phyloP scores from a whole-genome alignment of 2,113 vertebrate genomes.

The Campylomormyrus numenius region DNA sequence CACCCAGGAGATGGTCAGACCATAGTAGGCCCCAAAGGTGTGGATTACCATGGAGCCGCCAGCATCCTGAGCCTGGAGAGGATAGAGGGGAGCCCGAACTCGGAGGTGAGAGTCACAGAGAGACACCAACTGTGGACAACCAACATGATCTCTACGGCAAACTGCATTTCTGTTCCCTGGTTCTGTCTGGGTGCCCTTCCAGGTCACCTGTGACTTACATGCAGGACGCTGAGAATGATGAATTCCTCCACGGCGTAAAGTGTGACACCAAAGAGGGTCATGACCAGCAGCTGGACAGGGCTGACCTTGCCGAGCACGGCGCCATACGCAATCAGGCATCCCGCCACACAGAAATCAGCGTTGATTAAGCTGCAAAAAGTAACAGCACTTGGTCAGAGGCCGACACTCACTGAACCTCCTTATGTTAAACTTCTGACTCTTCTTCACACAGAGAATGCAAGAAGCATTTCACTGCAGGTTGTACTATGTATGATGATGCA shows the following conservation, averaged over 20 bases:
- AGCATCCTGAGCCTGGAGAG: slow-evolving; percentile 77
- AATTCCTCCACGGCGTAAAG: slow-evolving; percentile 84
- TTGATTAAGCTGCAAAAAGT: slow-evolving; percentile 75
- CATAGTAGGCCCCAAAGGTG: slow-evolving; percentile 89
- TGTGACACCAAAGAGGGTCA: slow-evolving; percentile 88
- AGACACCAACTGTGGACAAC: background rate
- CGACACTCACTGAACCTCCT: background rate
- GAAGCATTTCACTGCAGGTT: too few species aligned
- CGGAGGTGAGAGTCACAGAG: background rate
- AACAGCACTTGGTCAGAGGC: background rate
- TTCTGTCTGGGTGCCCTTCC: background rate
- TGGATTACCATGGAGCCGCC: slow-evolving; percentile 98
- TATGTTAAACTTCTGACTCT: background rate
- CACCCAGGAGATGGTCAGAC: slow-evolving; percentile 79
- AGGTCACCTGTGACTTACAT: slow-evolving; percentile 61
- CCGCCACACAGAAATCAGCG: slow-evolving; percentile 91
- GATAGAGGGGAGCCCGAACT: background rate
- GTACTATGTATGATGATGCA: too few species aligned
- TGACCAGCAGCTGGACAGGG: slow-evolving; percentile 81
- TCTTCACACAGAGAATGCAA: background rate
- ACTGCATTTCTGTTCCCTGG: background rate
- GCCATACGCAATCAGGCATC: slow-evolving; percentile 86
- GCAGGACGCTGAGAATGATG: slow-evolving; percentile 75
- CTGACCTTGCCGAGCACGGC: slow-evolving; percentile 89
- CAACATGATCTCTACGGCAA: too few species aligned